Evolutionary conservation across 2,113 vertebrate species (phyloP), one percentile per base, ranked within the genome.

Genomic region (Anarhynchus alexandrinus): DNA sequence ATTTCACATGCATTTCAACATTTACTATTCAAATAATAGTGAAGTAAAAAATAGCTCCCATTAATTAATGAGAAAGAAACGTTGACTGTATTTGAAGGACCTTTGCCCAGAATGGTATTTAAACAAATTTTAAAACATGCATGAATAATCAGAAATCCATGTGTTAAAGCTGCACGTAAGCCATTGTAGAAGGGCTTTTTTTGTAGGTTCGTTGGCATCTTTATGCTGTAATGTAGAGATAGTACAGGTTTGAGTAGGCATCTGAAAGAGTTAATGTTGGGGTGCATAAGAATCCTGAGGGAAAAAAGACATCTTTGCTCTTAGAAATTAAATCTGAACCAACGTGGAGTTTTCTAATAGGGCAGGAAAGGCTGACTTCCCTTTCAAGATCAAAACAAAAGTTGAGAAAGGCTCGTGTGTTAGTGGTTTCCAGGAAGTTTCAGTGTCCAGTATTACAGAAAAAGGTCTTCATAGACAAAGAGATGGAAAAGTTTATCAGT

Each of bases 21-120:
- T 65, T 91, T 90, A 72, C 58, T 95, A 15, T 82, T 91, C 51
- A 93, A 78, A 93, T 93, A 95, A 86, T 62, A 80, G 40, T 43
- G 64, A 95, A 77, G 55, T 78, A 47, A 93, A 94, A 96, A 88
- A 67, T 55, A 72, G 13, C 14, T 92, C 65, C 19, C 16, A 36
- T 96, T 94, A 95, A 91, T 94, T 93, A 95, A 82, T 83, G 81
- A 95, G 66, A 86, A 71, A 87, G 70, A 88, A 85, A 51, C 1
- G 0, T 40, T 82, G 74, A 69, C 55, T 71, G 74, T 87, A 42
- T 87, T 94, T 83, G 89, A 96, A 86, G 58, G 73, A 77, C 66
- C 62, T 88, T 66, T 76, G 49, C 71, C 72, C 58, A 34, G 45
- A 72, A 92, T 87, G 82, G 55, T 87, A 90, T 87, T 94, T 72